Base-by-base conservation (phyloP, 2,113 vertebrate species). In the Cottus gobio region DNA sequence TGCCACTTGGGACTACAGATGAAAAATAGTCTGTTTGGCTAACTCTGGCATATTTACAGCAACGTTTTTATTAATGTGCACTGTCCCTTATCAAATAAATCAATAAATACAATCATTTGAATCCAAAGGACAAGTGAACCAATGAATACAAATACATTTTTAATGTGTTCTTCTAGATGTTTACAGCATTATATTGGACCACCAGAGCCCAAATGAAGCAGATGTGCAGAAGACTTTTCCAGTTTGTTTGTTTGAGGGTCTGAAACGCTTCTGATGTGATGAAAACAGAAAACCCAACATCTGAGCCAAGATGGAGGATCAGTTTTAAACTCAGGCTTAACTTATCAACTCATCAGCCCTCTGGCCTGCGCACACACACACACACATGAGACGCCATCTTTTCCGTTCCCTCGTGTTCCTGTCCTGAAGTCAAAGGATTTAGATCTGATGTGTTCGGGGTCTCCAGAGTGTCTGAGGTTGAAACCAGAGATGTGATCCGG, bases 291-390 rank as follows among this genome's bases (percentile, higher is more conserved):
- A 58, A 36, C 0, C n/a, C 12, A 57, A 24, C 37, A 67, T 30
- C 69, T 37, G 24, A 60, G 39, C 57, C 50, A 28, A 56, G 26
- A 54, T 44, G 57, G 76, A 71, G 61, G 61, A 79, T 82, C 66
- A n/a, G 39, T 11, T 68, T 69, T 62, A 77, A 71, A 78, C n/a
- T 42, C 60, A 52, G 60, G 44, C 8, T 79, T 56, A 79, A 16
- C 5, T 73, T 61, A 77, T 87, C 77, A 74, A 15, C 15, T 66
- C 54, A 81, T 77, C 75, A 79, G 67, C 37, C 71, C 56, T 37
- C 20, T 16, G 44, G 73, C 71, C 36, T 52, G 9, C 66, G 7
- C 71, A 20, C 79, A 44, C 64, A 31, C 48, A 52, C 65, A 31
- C 64, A 31, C 70, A 48, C 56, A 34, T 6, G 34, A 42, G 26